Evolutionary conservation across 2,888 invertebrate species (phyloP), one percentile per base, ranked within the genome.

Genomic region (Nomada ruficornis): DNA sequence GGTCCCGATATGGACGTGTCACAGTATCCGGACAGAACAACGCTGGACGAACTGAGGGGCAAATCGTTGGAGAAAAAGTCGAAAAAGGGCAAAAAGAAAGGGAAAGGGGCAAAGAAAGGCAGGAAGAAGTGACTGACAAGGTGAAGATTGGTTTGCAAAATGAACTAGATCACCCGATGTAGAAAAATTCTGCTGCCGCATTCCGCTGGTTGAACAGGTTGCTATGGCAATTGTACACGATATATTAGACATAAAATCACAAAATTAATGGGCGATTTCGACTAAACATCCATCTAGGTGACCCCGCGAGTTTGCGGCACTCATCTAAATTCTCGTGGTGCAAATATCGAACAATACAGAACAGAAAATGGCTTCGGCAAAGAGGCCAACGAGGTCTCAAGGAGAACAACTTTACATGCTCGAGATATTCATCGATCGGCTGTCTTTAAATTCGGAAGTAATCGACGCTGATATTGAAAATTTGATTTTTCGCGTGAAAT

Each of bases 381-480:
- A 42, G 18, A 71, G 57, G 1, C 29, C 20, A 13, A 0, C 52
- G 2, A 60, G 44, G 15, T 67, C 52, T n/a, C 29, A 79, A 7
- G 36, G 59, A n/a, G 74, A 89, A 77, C 86, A 88, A 42, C 71
- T 88, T 15, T 90, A 88, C 60, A 85, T 88, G 86, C 83, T 90
- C 18, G 88, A 91, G 62, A 78, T 91, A 23, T 80, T 89, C 69
- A n/a, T 88, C n/a, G 80, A 86, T 23, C 59, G 65, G 15, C 69
- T 90, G 23, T 71, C 79, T 65, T 65, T 91, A 18, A 60, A 64
- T 26, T 26, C 78, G 3, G 81, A 87, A 11, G 71, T 77, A 55
- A 57, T 68, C n/a, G 60, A 74, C 29, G 68, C 55, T 9, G 70
- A 78, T 44, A 59, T 54, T 26, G 29, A 67, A 29, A 72, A 89